Evolutionary conservation across 2,113 vertebrate species (phyloP).

Genomic region (Excalfactoria chinensis): DNA sequence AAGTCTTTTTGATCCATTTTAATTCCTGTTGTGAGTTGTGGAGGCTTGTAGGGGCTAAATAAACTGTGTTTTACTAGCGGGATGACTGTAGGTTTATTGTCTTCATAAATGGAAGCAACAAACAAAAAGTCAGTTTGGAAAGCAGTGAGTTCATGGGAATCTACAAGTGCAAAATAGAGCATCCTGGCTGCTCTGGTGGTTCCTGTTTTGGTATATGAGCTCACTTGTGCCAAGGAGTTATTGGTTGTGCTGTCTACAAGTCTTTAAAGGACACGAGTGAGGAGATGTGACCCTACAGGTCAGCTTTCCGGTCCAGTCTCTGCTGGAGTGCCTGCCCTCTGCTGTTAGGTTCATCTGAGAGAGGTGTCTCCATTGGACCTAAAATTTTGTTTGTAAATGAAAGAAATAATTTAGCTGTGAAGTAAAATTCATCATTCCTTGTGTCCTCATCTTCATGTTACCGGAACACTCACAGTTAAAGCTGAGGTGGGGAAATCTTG

Average conservation of each 20-base stretch:
- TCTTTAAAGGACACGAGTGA: not conserved
- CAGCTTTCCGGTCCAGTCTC: not conserved
- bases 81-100: not conserved
- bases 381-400: slow-evolving; percentile 24
- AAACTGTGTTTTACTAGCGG: not conserved
- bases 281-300: not conserved
- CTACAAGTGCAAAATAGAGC: not conserved
- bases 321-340: not conserved
- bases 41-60: not conserved
- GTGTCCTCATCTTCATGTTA: not conserved
- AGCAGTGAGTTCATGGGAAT: not conserved
- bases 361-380: not conserved
- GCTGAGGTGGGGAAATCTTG: not conserved
- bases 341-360: slow-evolving; percentile 3
- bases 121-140: not conserved
- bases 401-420: not conserved
- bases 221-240: not conserved
- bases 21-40: not conserved
- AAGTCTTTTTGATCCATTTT: not conserved
- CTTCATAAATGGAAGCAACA: not conserved
- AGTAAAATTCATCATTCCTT: not conserved
- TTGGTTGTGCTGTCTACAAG: not conserved
- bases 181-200: not conserved
- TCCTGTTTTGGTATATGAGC: not conserved
- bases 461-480: not conserved